Conservation (phyloP, 2,888 invertebrate genomes). For the Yponomeuta plumbellus region DNA sequence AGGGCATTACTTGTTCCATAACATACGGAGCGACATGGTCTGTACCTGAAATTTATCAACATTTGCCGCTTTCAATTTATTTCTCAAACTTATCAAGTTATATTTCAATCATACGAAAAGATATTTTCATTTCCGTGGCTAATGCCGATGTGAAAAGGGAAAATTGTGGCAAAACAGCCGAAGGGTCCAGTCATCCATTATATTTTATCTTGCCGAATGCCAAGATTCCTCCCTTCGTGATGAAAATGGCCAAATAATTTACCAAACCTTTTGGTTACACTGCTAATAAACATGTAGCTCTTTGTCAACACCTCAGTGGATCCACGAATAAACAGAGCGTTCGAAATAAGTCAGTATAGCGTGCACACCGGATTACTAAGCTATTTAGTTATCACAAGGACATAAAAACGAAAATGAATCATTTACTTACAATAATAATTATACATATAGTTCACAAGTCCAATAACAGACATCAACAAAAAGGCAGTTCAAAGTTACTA, state of each 20-base stretch:
- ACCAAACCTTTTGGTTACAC: neutral
- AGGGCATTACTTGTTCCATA: neutral
- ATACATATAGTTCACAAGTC: too few relatives aligned
- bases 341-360: neutral
- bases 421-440: too few relatives aligned
- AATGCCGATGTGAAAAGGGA: neutral
- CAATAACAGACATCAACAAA: too few relatives aligned
- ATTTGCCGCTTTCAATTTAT: neutral
- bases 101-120: neutral
- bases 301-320: neutral
- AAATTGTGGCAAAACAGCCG: neutral
- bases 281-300: neutral
- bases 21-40: neutral
- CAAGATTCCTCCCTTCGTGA: neutral
- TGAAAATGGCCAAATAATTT: neutral
- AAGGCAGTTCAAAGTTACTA: too few relatives aligned
- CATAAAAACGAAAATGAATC: too few relatives aligned
- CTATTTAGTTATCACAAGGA: too few relatives aligned
- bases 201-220: neutral
- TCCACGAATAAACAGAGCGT: neutral
- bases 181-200: neutral
- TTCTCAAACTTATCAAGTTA: neutral
- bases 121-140: neutral
- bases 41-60: too few relatives aligned
- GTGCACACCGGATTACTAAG: neutral